Evolutionary conservation across 2,113 vertebrate genomes (phyloP).

Genomic region (Mustela nigripes): DNA sequence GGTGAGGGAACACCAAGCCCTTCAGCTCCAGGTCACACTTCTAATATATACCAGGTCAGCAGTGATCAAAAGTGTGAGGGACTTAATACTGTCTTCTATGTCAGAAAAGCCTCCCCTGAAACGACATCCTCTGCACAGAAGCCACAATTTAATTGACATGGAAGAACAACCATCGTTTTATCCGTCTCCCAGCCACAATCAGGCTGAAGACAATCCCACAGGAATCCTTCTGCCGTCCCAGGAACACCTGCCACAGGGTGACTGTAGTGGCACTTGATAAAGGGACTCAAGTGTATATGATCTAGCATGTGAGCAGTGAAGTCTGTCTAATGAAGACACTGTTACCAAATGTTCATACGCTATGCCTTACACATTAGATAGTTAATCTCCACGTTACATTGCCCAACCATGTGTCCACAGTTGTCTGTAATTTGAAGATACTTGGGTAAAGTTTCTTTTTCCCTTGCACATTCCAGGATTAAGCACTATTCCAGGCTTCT

Average conservation of each 20-base stretch:
- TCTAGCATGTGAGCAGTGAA: not conserved
- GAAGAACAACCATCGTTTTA: not conserved
- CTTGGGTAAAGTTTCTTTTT: not conserved
- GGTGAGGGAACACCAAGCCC: not conserved
- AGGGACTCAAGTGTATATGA: not conserved
- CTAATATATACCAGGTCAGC: constrained; percentile 22
- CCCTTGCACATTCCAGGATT: not conserved
- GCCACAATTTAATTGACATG: not conserved
- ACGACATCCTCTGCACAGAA: not conserved
- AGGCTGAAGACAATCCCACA: not conserved
- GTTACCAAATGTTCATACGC: fast-evolving
- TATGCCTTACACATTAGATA: not conserved
- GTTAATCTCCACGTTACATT: not conserved
- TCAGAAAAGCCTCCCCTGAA: not conserved
- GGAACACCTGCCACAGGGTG: not conserved
- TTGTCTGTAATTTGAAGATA: not conserved
- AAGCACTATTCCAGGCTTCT: not conserved
- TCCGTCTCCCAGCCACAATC: not conserved
- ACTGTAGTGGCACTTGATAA: not conserved
- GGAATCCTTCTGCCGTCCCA: not conserved
- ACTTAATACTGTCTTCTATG: not conserved
- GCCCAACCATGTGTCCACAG: fast-evolving
- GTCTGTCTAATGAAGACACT: not conserved
- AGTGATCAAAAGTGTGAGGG: constrained; percentile 12
- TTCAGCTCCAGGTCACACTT: constrained; percentile 34